Evolutionary conservation across 2,797 vertebrate species (phyloP), one percentile per base, ranked within the genome.

Genomic region (Brachymystax lenok): DNA sequence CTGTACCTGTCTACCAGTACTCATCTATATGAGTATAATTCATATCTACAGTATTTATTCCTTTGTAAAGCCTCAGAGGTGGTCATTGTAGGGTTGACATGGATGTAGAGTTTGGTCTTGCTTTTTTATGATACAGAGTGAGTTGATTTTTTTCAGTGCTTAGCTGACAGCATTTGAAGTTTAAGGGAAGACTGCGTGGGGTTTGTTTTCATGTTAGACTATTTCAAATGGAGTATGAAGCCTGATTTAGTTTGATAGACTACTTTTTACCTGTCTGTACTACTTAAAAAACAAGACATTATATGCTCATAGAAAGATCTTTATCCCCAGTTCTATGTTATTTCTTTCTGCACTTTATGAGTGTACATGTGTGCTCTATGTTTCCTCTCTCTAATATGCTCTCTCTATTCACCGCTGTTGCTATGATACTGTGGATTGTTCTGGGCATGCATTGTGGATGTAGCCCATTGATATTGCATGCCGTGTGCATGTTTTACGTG

Each of bases 401-500:
- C 50, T 24, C 28, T 13, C 14, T 52, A 24, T 24, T 73, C 50
- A 56, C n/a, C 27, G 3, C 28, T 33, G 50, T 54, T 73, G 71
- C 71, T 33, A 56, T 59, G 71, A 73, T 33, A 54, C 28, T 33
- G 13, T 56, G 16, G 71, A 54, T 33, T 17, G 64, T 67, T 28
- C 64, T 17, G 28, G 14, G 64, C 13, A 67, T 67, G 64, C 28
- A 66, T 28, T 27, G 27, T 67, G 64, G 64, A 13, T 33, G 64
- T 16, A 67, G 64, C 16, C 28, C 14, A 24, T 3, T 67, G 64
- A 17, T 16, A 17, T 24, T 7, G 27, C 2, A 13, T 74, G 56
- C 52, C n/a, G 54, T 63, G 56, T 74, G 72, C 56, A 46, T 74
- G 72, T 61, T 16, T 67, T n/a, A 19, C 64, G 28, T 74, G 19